Conservation (phyloP, 2,113 vertebrate genomes). For the Anoura caudifer region DNA sequence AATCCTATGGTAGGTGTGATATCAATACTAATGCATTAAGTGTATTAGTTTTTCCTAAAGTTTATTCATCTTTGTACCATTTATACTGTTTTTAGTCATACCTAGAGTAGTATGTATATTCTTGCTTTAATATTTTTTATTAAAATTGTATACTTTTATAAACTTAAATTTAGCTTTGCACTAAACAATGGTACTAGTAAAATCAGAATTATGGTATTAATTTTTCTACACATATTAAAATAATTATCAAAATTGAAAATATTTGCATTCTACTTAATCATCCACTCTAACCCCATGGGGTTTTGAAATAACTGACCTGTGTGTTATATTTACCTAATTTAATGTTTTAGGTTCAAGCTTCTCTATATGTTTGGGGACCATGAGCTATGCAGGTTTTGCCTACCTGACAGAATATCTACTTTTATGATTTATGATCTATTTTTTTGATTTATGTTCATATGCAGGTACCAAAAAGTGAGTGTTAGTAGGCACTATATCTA, state of each 20-base stretch:
- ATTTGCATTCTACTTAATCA: not conserved
- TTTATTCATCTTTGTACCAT: not conserved
- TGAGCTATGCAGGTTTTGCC: not conserved
- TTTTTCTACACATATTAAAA: not conserved
- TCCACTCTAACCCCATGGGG: not conserved
- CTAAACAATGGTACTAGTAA: not conserved
- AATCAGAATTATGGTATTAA: not conserved
- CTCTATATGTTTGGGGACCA: not conserved
- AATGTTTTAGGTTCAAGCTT: not conserved
- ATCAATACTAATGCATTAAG: not conserved
- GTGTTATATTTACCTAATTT: not conserved
- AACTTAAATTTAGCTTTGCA: not conserved
- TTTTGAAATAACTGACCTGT: not conserved
- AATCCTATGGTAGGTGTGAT: not conserved
- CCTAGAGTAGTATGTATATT: not conserved
- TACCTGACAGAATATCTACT: not conserved
- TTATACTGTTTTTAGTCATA: not conserved
- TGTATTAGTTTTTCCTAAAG: not conserved
- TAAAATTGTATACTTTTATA: not conserved
- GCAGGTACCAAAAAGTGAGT: not conserved
- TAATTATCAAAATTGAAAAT: conserved; percentile 11
- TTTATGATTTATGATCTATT: not conserved
- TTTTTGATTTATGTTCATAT: conserved; percentile 23
- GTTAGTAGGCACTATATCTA: not conserved
- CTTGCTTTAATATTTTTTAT: conserved; percentile 5